Percentiles rank a stretch among this genome's conserved stretches.
phyloP scores from a whole-genome alignment of 2,888 invertebrate species.

The Pilophorus perplexus region DNA sequence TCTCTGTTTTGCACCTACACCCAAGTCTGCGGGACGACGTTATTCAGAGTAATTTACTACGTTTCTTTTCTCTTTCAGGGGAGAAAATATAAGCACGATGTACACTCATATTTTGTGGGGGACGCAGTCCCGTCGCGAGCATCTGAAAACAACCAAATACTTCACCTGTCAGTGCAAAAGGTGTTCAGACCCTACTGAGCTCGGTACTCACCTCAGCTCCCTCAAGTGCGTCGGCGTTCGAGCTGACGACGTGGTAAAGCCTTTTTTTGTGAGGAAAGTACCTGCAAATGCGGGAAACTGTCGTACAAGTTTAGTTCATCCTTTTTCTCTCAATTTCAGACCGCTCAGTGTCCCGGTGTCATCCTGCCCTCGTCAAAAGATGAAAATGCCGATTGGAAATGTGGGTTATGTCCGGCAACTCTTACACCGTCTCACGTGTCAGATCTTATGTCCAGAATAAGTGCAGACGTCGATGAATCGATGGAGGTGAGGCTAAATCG shows the following conservation, averaged over 20 bases:
- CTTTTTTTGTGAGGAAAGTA: no score
- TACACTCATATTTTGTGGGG: conserved; percentile 88
- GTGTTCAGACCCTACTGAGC: conserved; percentile 77
- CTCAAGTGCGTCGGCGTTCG: conserved; percentile 60
- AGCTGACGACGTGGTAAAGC: conserved; percentile 22
- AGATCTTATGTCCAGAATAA: conserved; percentile 68
- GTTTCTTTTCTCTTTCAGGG: conserved; percentile 53
- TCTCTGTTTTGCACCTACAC: no score
- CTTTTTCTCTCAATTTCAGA: no score
- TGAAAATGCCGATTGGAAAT: conserved; percentile 72
- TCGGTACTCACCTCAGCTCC: conserved; percentile 70
- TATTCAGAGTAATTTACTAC: neutral
- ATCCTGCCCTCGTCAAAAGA: conserved; percentile 65
- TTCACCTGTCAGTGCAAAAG: conserved; percentile 71
- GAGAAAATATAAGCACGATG: conserved; percentile 75
- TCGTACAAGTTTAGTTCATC: neutral
- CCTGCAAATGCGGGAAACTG: neutral
- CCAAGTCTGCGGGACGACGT: conserved; percentile 1
- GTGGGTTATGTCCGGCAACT: conserved; percentile 66
- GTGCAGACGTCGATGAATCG: conserved; percentile 70
- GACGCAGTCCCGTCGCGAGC: conserved; percentile 74
- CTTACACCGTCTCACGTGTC: conserved; percentile 65
- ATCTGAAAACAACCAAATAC: conserved; percentile 74
- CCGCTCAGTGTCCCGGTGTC: conserved; percentile 53
- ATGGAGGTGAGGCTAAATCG: conserved; percentile 46